Conservation (phyloP, 1,140 invertebrate genomes). For the Heliconius hewitsoni region DNA sequence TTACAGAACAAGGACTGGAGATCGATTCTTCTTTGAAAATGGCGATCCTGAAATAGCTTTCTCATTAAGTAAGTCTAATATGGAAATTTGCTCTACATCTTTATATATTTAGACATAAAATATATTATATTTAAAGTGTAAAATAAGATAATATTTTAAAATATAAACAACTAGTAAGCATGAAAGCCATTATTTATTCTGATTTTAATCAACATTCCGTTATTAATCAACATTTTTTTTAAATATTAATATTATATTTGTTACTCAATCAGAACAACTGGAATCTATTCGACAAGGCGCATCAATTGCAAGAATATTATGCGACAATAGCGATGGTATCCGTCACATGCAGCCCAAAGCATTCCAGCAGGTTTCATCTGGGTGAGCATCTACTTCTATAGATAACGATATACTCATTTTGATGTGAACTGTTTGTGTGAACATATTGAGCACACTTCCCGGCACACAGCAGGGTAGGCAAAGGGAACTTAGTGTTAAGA, state of each 20-base stretch:
- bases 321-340: conserved; percentile 70
- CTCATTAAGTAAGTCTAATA: conserved; percentile 84
- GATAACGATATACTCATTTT: not conserved
- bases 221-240: too few relatives aligned
- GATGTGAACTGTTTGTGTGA: too few relatives aligned
- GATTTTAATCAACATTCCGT: too few relatives aligned
- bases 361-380: conserved; percentile 59
- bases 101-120: not conserved
- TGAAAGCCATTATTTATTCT: not conserved
- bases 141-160: not conserved
- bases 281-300: conserved; percentile 67
- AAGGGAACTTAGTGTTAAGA: too few relatives aligned
- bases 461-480: too few relatives aligned
- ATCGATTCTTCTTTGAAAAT: conserved; percentile 92
- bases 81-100: not conserved
- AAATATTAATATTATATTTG: not conserved
- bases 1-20: conserved; percentile 90
- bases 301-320: conserved; percentile 72
- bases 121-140: too few relatives aligned
- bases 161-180: not conserved
- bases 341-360: conserved; percentile 66
- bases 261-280: conserved; percentile 63
- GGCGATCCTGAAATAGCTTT: conserved; percentile 85
- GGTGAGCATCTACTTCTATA: conserved; percentile 45
- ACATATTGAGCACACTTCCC: too few relatives aligned